A percentile compares a stretch with the other conserved stretches of the same genome.
Conservation (phyloP, 1,140 invertebrate genomes). For the Tribolium madens region DNA sequence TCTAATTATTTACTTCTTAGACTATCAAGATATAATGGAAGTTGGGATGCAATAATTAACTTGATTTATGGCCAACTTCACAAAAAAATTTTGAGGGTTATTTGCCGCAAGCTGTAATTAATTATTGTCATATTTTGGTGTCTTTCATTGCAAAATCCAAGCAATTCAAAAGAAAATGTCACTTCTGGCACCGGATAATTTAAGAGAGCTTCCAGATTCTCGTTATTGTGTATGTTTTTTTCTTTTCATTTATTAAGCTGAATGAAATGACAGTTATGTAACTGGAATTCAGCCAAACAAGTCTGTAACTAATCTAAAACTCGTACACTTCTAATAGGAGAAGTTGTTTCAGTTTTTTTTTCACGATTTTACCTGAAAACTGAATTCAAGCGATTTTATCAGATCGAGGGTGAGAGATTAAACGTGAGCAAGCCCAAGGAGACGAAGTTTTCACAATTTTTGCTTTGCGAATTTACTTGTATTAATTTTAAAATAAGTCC, state of each 20-base stretch:
- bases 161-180: not conserved
- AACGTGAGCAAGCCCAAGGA: not conserved
- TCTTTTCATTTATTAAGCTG: not conserved
- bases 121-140: not conserved
- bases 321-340: too few species aligned
- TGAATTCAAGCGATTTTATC: not conserved
- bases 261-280: not conserved
- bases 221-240: not conserved
- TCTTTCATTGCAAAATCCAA: not conserved
- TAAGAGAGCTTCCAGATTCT: not conserved
- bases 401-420: not conserved
- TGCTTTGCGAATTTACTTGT: not conserved
- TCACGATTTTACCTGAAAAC: not conserved
- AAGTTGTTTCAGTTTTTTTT: too few species aligned
- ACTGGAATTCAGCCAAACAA: not conserved
- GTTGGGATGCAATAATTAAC: conserved; percentile 1
- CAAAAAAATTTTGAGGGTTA: not conserved
- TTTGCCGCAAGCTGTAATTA: not conserved
- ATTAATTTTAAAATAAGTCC: not conserved
- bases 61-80: conserved; percentile 13
- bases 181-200: not conserved
- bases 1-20: conserved; percentile 22
- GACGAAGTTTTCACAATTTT: not conserved
- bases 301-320: too few species aligned
- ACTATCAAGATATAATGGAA: conserved; percentile 9